Percentiles rank a stretch among this genome's conserved stretches.
phyloP scores from a whole-genome alignment of 2,797 vertebrate species.

The Lepus townsendii region DNA sequence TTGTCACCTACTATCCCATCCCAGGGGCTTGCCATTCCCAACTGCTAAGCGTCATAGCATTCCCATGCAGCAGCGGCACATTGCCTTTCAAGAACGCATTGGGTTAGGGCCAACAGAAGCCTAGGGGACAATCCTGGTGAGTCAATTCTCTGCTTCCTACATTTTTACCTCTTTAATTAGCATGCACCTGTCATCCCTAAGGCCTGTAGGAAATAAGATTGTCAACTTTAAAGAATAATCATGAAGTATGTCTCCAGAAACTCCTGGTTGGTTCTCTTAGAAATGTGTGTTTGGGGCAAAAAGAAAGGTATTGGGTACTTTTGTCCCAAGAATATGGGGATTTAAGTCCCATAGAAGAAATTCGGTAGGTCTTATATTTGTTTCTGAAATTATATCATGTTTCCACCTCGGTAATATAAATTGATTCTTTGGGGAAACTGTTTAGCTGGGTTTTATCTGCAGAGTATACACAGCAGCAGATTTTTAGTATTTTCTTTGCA shows the following conservation, averaged over 20 bases:
- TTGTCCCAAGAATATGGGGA: neutral
- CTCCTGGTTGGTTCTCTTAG: slow-evolving; percentile 39
- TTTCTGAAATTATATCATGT: slow-evolving; percentile 51
- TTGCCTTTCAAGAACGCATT: slow-evolving; percentile 43
- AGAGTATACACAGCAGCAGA: neutral
- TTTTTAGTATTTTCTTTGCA: slow-evolving; percentile 33
- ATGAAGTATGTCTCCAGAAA: slow-evolving; percentile 58
- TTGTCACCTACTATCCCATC: neutral
- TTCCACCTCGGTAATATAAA: slow-evolving; percentile 30
- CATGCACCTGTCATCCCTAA: neutral
- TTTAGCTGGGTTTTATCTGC: neutral
- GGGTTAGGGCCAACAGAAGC: neutral
- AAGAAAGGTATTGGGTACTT: neutral
- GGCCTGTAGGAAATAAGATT: slow-evolving; percentile 49
- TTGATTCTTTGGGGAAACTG: slow-evolving; percentile 35
- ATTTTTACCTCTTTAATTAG: slow-evolving; percentile 44
- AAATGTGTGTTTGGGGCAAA: neutral
- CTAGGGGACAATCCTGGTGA: slow-evolving; percentile 7
- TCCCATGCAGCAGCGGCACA: neutral
- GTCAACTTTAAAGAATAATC: slow-evolving; percentile 38
- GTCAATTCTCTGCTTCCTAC: slow-evolving; percentile 14
- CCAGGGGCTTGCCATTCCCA: slow-evolving; percentile 32
- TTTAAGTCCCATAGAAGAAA: neutral
- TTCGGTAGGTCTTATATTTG: neutral
- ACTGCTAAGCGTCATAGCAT: neutral